Percentiles rank a stretch among this genome's conserved stretches.
Evolutionary conservation across 2,888 invertebrate species (phyloP).

Genomic region (Actias luna): DNA sequence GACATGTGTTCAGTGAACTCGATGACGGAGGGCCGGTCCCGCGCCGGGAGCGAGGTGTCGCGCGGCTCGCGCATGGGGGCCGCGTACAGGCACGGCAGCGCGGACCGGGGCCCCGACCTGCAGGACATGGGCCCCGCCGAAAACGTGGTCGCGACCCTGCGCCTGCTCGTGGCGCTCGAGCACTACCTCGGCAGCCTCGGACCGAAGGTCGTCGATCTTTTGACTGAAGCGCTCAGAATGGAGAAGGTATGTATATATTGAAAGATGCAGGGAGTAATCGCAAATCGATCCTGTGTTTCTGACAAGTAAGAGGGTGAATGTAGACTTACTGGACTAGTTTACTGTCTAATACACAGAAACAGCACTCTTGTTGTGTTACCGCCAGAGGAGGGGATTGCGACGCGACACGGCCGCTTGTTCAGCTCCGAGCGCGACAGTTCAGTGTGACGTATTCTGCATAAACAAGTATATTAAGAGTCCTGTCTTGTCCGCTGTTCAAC

Average conservation of each 20-base stretch:
- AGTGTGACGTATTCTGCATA: no score
- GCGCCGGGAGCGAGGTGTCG: constrained; percentile 34
- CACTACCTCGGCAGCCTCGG: constrained; percentile 92
- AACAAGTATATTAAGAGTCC: no score
- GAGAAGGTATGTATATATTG: constrained; percentile 83
- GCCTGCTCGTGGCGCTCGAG: constrained; percentile 90
- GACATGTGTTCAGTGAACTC: constrained; percentile 65
- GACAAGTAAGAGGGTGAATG: no score
- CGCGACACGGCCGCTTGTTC: no score
- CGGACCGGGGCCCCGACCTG: constrained; percentile 22
- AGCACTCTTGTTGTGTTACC: no score
- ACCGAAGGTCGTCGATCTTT: constrained; percentile 88
- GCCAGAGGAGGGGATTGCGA: no score
- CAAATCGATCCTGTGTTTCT: no score
- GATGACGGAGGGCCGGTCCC: constrained; percentile 43
- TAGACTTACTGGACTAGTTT: no score
- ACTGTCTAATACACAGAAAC: no score
- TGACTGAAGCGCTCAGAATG: constrained; percentile 89
- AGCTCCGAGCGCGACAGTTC: no score
- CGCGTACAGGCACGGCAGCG: constrained; percentile 29
- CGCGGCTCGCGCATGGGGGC: constrained; percentile 29
- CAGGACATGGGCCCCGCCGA: constrained; percentile 68
- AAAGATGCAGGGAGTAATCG: no score
- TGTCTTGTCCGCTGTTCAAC: no score
- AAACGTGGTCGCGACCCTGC: constrained; percentile 85